A percentile compares a stretch with the other conserved stretches of the same genome.
Conservation (phyloP, 2,113 vertebrate species). For the Stercorarius parasiticus region DNA sequence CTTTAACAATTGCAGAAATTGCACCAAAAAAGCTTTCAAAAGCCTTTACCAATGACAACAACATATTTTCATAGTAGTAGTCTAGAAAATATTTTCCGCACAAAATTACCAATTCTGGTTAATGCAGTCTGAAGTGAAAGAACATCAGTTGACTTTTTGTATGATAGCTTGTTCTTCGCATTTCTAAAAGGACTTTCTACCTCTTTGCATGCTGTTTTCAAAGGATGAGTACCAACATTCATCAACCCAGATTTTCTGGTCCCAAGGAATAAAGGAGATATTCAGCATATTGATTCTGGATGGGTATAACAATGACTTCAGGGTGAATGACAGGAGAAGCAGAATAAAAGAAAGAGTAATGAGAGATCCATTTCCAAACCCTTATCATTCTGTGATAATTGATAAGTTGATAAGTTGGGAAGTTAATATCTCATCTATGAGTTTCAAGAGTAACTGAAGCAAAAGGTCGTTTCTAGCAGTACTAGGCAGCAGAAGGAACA, state of each 20-base stretch:
- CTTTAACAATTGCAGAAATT: neutral
- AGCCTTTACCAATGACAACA: neutral
- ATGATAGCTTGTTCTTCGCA: neutral
- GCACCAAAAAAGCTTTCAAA: neutral
- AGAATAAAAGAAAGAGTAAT: neutral
- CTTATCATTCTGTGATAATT: neutral
- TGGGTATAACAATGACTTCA: neutral
- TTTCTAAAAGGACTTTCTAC: neutral
- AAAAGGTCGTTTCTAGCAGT: neutral
- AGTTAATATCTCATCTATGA: neutral
- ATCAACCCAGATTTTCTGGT: neutral
- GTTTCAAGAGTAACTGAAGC: neutral
- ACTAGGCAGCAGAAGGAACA: neutral
- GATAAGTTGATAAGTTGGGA: neutral
- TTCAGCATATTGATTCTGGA: neutral
- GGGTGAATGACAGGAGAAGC: neutral
- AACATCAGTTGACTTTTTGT: neutral
- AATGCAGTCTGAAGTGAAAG: neutral
- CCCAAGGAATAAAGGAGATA: neutral
- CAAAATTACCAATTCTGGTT: neutral
- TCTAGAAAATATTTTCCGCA: neutral
- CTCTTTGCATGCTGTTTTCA: neutral
- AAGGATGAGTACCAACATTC: neutral
- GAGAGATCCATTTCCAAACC: neutral
- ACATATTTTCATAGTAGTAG: neutral